Percentiles rank a stretch among this genome's conserved stretches.
These are phyloP conservation scores for Dasypogon diadema DNA, from an alignment of 2,888 invertebrate species.

Conservation along the genomic window DNA sequence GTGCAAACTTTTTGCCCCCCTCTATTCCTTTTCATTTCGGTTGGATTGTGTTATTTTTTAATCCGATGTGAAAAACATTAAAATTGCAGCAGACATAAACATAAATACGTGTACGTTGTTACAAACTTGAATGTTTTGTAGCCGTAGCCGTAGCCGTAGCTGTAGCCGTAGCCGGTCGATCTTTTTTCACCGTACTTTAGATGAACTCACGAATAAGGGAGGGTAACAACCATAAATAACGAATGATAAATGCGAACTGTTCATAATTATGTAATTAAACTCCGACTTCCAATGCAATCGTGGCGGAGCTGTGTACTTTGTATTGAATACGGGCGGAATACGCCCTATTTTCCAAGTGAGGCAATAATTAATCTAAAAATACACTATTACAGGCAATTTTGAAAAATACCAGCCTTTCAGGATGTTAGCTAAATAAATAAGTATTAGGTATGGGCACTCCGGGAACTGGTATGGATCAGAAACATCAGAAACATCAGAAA, in stretches of 20 bases:
- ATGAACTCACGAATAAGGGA: constrained; percentile 59
- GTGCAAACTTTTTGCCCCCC: constrained; percentile 7
- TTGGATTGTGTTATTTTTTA: constrained; percentile 33
- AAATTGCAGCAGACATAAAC: constrained; percentile 49
- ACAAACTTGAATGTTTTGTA: constrained; percentile 40
- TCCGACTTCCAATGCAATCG: constrained; percentile 62
- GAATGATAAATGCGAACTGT: constrained; percentile 69
- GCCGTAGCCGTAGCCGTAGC: background rate
- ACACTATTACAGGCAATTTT: constrained; percentile 49
- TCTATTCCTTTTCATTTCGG: constrained; percentile 39
- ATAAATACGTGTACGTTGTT: constrained; percentile 49
- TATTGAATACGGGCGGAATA: constrained; percentile 17
- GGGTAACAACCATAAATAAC: constrained; percentile 62
- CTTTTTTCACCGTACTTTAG: constrained; percentile 35
- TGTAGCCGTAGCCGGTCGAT: constrained; percentile 1
- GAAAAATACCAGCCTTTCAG: constrained; percentile 45
- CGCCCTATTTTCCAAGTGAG: constrained; percentile 46
- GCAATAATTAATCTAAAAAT: constrained; percentile 50
- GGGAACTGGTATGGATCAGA: background rate
- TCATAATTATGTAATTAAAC: constrained; percentile 70
- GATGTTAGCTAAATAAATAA: constrained; percentile 50
- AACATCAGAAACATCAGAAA: background rate
- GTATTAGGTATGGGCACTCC: constrained; percentile 30
- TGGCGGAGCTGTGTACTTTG: constrained; percentile 10
- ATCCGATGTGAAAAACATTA: constrained; percentile 42